Percentiles rank a stretch among this genome's conserved stretches.
Conservation (phyloP, 2,888 invertebrate genomes). For the Ernsta delagoae region DNA sequence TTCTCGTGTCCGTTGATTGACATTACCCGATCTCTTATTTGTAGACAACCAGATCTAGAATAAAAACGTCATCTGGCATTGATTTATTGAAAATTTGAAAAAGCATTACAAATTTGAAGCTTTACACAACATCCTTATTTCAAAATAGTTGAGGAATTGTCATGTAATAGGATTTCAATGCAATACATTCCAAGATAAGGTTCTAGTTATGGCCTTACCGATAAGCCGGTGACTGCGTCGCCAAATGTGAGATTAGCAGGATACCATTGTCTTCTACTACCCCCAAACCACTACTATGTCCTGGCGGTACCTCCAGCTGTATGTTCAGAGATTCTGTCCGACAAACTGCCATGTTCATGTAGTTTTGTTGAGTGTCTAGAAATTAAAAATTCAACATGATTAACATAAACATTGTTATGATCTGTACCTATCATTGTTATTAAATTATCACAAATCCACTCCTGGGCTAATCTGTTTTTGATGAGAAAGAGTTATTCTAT, state of each 20-base stretch:
- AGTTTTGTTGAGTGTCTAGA: constrained; percentile 49
- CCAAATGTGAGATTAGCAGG: constrained; percentile 72
- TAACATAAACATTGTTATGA: not conserved
- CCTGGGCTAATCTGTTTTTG: too few relatives aligned
- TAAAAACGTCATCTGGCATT: not conserved
- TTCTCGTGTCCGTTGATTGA: constrained; percentile 92
- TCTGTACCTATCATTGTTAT: too few relatives aligned
- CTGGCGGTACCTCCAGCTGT: constrained; percentile 77
- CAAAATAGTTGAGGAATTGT: too few relatives aligned
- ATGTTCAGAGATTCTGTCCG: constrained; percentile 75
- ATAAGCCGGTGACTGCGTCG: constrained; percentile 75
- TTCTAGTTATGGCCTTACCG: too few relatives aligned
- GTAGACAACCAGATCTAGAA: constrained; percentile 88
- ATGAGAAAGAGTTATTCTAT: too few relatives aligned
- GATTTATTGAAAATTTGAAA: too few relatives aligned
- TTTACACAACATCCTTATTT: too few relatives aligned
- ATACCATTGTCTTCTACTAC: constrained; percentile 72
- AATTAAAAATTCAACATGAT: not conserved
- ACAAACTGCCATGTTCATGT: constrained; percentile 77
- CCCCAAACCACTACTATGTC: constrained; percentile 73
- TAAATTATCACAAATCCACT: too few relatives aligned
- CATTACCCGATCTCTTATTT: constrained; percentile 93
- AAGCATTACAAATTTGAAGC: too few relatives aligned
- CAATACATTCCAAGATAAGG: too few relatives aligned
- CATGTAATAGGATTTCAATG: too few relatives aligned